Percentiles rank a stretch among this genome's conserved stretches.
These are phyloP conservation scores for Gnathonemus longibarbis DNA, from an alignment of 2,113 vertebrate genomes.

Conservation along the genomic window DNA sequence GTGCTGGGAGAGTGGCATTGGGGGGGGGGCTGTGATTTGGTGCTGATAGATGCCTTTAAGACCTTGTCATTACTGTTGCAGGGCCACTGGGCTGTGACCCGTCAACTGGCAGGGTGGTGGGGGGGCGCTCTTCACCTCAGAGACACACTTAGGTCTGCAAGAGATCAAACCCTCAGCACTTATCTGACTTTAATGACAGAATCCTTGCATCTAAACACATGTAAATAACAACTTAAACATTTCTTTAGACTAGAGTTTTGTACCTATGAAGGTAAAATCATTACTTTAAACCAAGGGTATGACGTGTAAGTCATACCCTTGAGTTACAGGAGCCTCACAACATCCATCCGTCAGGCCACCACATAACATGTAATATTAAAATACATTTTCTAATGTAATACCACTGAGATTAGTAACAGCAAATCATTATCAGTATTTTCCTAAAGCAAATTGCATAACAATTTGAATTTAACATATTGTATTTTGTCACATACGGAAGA, in stretches of 20 bases:
- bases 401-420: not conserved
- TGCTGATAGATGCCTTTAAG: slow-evolving; percentile 24
- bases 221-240: not conserved
- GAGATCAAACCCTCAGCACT: not conserved
- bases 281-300: not conserved
- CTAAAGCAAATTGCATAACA: not conserved
- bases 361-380: not conserved
- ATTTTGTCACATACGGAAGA: not conserved
- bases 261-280: not conserved
- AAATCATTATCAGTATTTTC: not conserved
- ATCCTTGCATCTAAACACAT: not conserved
- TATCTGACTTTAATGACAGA: not conserved
- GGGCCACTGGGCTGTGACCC: slow-evolving; percentile 9
- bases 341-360: not conserved
- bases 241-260: not conserved
- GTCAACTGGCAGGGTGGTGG: not conserved
- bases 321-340: not conserved
- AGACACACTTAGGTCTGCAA: not conserved
- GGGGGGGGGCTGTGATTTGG: slow-evolving; percentile 5
- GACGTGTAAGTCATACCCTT: not conserved
- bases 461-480: not conserved
- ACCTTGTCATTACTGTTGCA: slow-evolving; percentile 16
- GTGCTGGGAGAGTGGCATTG: not conserved
- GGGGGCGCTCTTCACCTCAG: not conserved
- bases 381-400: not conserved